These are phyloP conservation scores for Yponomeuta cagnagella DNA, from an alignment of 2,888 invertebrate genomes.

Conservation along the genomic window DNA sequence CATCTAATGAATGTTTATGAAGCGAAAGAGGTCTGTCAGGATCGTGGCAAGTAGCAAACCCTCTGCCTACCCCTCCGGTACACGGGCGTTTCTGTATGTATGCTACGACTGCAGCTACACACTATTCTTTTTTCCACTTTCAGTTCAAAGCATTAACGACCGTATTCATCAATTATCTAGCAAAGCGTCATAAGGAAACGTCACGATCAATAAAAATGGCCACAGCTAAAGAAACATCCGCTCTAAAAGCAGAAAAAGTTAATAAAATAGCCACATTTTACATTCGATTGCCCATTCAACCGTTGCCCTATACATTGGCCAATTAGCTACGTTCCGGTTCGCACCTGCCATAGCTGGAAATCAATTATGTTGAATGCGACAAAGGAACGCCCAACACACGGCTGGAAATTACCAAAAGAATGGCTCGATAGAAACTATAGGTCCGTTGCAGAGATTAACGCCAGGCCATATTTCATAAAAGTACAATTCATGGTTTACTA, in stretches of 20 bases:
- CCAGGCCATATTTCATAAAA: too few relatives aligned
- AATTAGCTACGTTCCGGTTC: constrained; percentile 29
- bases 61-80: too few relatives aligned
- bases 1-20: too few relatives aligned
- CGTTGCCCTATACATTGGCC: constrained; percentile 25
- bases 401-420: not conserved
- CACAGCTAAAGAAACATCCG: not conserved
- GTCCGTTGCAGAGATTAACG: too few relatives aligned
- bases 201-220: not conserved
- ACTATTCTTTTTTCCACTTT: not conserved
- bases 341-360: constrained; percentile 32
- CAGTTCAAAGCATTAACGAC: not conserved
- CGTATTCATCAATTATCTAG: not conserved
- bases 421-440: too few relatives aligned
- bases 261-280: not conserved
- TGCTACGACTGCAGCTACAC: too few relatives aligned
- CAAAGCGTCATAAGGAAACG: not conserved
- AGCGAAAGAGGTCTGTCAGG: too few relatives aligned
- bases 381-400: not conserved
- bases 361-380: constrained; percentile 15
- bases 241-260: not conserved
- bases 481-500: too few relatives aligned
- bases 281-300: constrained; percentile 10
- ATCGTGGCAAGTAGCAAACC: too few relatives aligned
- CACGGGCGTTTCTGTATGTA: too few relatives aligned